Percentiles rank a stretch among this genome's conserved stretches.
These are phyloP conservation scores for Lasioglossum calceatum DNA, from an alignment of 2,888 invertebrate genomes.

Conservation along the genomic window DNA sequence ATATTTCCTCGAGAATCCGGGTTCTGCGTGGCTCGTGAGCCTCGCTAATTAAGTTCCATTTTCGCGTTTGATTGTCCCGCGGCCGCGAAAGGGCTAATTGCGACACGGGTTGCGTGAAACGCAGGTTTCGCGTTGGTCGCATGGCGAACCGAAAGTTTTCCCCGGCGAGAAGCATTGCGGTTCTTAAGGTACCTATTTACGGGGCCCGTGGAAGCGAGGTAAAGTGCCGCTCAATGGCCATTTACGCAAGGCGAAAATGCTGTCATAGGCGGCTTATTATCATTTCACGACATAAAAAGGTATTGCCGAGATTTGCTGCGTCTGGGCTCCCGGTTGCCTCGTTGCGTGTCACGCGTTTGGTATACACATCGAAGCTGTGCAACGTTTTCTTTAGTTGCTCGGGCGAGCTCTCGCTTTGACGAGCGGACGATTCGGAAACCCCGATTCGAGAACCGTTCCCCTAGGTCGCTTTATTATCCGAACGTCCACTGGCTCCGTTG, in stretches of 20 bases:
- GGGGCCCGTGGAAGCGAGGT: constrained; percentile 50
- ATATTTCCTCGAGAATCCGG: background rate
- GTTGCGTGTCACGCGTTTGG: constrained; percentile 32
- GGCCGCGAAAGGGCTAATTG: constrained; percentile 42
- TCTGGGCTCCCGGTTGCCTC: background rate
- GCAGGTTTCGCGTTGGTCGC: constrained; percentile 22
- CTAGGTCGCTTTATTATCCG: constrained; percentile 14
- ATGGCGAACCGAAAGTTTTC: constrained; percentile 40
- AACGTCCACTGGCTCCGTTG: constrained; percentile 28
- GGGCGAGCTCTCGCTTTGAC: background rate
- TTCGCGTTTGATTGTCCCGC: constrained; percentile 23
- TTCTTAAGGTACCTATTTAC: constrained; percentile 44
- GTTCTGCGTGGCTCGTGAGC: background rate
- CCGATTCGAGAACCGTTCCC: constrained; percentile 2
- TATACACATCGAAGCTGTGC: constrained; percentile 12
- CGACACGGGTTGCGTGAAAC: constrained; percentile 37
- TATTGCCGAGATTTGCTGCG: constrained; percentile 17
- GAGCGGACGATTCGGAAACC: constrained; percentile 19
- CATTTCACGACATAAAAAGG: constrained; percentile 52
- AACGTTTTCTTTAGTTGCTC: constrained; percentile 27
- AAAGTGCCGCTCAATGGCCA: constrained; percentile 52
- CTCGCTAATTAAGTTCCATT: constrained; percentile 30
- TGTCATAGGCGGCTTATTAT: constrained; percentile 49
- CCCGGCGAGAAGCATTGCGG: constrained; percentile 31
- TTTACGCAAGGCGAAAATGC: constrained; percentile 63